Evolutionary conservation across 2,113 vertebrate species (phyloP).

Genomic region (Diadophis punctatus): DNA sequence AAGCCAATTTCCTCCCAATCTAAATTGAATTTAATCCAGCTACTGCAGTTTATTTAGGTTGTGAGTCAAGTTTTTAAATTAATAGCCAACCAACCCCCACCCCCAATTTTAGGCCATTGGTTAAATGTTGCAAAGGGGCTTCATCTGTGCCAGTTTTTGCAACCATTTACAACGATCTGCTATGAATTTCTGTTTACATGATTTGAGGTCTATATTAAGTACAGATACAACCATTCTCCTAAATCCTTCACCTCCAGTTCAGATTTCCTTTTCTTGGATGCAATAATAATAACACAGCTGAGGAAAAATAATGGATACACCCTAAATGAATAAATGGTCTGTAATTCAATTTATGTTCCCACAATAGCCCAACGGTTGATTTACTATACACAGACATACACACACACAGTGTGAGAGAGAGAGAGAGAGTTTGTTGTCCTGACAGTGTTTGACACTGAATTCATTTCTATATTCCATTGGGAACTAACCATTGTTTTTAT

Average conservation of each 20-base stretch:
- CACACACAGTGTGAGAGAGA: not conserved
- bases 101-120: not conserved
- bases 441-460: accelerated
- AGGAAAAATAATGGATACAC: constrained; percentile 40
- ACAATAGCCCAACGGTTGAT: constrained; percentile 24
- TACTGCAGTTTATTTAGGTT: not conserved
- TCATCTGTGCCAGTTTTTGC: not conserved
- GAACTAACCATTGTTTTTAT: not conserved
- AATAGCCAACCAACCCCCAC: not conserved
- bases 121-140: not conserved
- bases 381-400: not conserved
- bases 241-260: constrained; percentile 32
- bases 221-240: constrained; percentile 16
- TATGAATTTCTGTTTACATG: constrained; percentile 40
- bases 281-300: constrained; percentile 45
- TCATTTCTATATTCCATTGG: constrained; percentile 3
- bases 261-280: constrained; percentile 44
- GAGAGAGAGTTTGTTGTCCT: constrained; percentile 6
- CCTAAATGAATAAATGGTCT: constrained; percentile 35
- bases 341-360: constrained; percentile 28
- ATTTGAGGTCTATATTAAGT: constrained; percentile 43
- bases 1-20: not conserved
- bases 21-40: constrained; percentile 3
- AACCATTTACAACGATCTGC: constrained; percentile 11
- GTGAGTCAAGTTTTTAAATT: constrained; percentile 11